Evolutionary conservation across 2,113 vertebrate genomes (phyloP), one percentile per base, ranked within the genome.

Genomic region (Regulus satrapa): DNA sequence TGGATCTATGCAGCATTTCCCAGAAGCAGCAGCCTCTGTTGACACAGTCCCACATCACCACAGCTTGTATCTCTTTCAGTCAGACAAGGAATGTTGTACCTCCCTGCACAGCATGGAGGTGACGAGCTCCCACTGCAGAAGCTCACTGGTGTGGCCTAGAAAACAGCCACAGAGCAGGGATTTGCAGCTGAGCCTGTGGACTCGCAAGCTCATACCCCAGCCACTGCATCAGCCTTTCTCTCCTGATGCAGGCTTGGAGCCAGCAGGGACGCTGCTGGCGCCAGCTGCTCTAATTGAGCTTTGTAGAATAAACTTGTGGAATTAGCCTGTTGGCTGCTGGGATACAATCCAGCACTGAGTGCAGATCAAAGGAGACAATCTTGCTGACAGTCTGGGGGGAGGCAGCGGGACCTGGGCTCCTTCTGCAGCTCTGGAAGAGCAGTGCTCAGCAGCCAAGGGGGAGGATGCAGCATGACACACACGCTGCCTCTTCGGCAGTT

Each of bases 251-350:
- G 92, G 92, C 92, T 88, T 10, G 0, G 46, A 96, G 94, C 85
- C 93, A 96, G 85, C 56, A 88, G 93, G 75, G 93, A 92, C 0
- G 5, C 88, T 93, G 93, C 90, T 15, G 55, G 92, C 10, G 11
- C 94, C 93, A 96, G 93, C 78, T 94, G 88, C 94, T 93, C 85
- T 97, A 95, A 95, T 83, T 92, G 90, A 95, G 93, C 90, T 89
- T 86, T 93, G 95, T 67, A 88, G 92, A 96, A 92, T 93, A 95
- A 97, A 96, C 94, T 83, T 90, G 82, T 80, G 59, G 94, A 93
- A 96, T 96, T 92, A 95, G 94, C 94, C 93, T 89, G 94, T 95
- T 96, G 78, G 92, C 87, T 95, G 93, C 96, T 89, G 85, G 88
- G 92, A 96, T 85, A 83, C 94, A 94, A 96, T 95, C 88, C 92